Percentiles rank a stretch among this genome's conserved stretches.
Evolutionary conservation across 2,113 vertebrate genomes (phyloP).

Genomic region (Phyllostomus discolor): DNA sequence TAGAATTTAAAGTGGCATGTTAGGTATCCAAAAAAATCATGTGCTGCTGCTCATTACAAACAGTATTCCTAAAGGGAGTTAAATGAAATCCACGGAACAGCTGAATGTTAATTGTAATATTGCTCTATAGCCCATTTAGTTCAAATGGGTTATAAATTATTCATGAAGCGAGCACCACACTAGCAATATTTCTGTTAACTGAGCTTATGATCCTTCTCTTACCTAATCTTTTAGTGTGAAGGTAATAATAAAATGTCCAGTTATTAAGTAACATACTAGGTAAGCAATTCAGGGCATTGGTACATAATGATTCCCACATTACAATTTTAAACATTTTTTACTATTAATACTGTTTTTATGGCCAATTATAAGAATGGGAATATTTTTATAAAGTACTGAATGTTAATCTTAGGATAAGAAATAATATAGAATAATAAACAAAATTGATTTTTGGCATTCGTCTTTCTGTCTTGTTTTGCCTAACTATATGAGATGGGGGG

Average conservation of each 20-base stretch:
- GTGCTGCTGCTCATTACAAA: not conserved
- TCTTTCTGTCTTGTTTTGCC: not conserved
- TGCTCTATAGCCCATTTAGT: slow-evolving; percentile 35
- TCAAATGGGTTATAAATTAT: slow-evolving; percentile 51
- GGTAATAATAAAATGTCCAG: slow-evolving; percentile 44
- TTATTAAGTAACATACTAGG: slow-evolving; percentile 34
- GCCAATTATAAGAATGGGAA: not conserved
- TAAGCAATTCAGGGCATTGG: not conserved
- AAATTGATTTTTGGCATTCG: not conserved
- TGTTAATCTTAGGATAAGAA: not conserved
- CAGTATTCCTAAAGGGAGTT: not conserved
- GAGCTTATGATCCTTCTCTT: slow-evolving; percentile 46
- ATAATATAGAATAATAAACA: not conserved
- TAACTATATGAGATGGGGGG: not conserved
- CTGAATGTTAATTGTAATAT: slow-evolving; percentile 43
- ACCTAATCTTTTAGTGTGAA: slow-evolving; percentile 57
- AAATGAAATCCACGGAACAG: slow-evolving; percentile 23
- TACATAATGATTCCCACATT: not conserved
- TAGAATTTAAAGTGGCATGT: not conserved
- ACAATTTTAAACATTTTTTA: not conserved
- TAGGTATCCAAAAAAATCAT: not conserved
- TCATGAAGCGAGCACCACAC: slow-evolving; percentile 30
- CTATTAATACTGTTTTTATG: not conserved
- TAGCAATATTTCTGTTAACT: slow-evolving; percentile 52
- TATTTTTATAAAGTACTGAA: not conserved